Base-by-base conservation (phyloP, 2,113 vertebrate genomes). In the Sula dactylatra region DNA sequence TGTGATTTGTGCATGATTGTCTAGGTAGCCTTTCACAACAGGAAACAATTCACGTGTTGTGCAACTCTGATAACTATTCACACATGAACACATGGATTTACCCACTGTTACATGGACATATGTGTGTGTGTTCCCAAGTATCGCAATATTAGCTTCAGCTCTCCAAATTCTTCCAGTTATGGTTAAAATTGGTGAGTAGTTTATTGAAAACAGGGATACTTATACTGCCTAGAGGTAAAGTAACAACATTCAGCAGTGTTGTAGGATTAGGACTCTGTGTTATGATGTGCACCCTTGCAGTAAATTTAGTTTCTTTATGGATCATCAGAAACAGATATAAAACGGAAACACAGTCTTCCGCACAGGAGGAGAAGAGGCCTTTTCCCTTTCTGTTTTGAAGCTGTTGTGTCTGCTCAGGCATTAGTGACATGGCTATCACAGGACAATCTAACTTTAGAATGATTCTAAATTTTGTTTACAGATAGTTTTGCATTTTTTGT, bases 291-390 rank as follows among this genome's bases (percentile, higher is more conserved):
- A 93, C 40, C 50, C 71, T 94, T 94, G 89, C 74, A 89, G 82
- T 82, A 96, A 88, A 97, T 95, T 91, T 66, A 66, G 66, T 94
- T 96, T 91, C 81, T 94, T 91, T 95, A 89, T 85, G 91, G 91
- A 80, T 93, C 89, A 95, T 94, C 83, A 94, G 91, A 89, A 97
- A 61, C 32, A 58, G 72, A 92, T 56, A 94, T 24, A 52, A 95
- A 89, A 84, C 0, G 4, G 69, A 95, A 89, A 31, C 36, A 61
- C 31, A 56, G 21, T 3, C 65, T 70, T 87, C 36, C 0, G 1
- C 61, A 31, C 20, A 61, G 55, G 31, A 93, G 58, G 40, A 85
- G 29, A 20, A 79, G 20, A 74, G 6, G 15, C 3, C 6, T 78
- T 92, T 82, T 45, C 34, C 11, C 13, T 45, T 65, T 40, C 17